Evolutionary conservation across 2,797 vertebrate species (phyloP).

Genomic region (Tadarida brasiliensis): DNA sequence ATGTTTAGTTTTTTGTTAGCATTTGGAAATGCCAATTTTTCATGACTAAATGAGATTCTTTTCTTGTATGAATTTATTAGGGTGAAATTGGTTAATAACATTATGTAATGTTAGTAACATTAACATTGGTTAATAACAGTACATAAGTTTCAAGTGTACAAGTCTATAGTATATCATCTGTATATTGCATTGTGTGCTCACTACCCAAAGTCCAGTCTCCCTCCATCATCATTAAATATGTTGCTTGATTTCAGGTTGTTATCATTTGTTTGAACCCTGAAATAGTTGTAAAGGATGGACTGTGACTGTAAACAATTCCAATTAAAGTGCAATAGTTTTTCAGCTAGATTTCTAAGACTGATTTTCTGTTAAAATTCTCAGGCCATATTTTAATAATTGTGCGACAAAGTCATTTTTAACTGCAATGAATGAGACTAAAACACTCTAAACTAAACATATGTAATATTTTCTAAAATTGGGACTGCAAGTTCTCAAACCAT

Average conservation of each 20-base stretch:
- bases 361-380: conserved; percentile 31
- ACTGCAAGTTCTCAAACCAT: neutral
- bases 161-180: neutral
- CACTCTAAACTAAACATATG: neutral
- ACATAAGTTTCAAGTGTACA: neutral
- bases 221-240: neutral
- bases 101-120: neutral
- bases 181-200: neutral
- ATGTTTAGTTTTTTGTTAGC: conserved; percentile 27
- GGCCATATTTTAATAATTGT: neutral
- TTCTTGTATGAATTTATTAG: neutral
- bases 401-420: neutral
- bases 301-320: neutral
- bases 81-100: neutral
- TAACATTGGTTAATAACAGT: neutral
- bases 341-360: neutral
- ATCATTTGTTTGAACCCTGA: conserved; percentile 33
- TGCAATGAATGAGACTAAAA: neutral
- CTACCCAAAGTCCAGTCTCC: neutral
- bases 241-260: conserved; percentile 44
- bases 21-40: neutral
- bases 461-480: neutral
- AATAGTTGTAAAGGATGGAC: conserved; percentile 8
- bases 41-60: neutral
- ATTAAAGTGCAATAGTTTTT: conserved; percentile 50